Evolutionary conservation across 2,113 vertebrate species (phyloP).

Genomic region (Caranx melampygus): DNA sequence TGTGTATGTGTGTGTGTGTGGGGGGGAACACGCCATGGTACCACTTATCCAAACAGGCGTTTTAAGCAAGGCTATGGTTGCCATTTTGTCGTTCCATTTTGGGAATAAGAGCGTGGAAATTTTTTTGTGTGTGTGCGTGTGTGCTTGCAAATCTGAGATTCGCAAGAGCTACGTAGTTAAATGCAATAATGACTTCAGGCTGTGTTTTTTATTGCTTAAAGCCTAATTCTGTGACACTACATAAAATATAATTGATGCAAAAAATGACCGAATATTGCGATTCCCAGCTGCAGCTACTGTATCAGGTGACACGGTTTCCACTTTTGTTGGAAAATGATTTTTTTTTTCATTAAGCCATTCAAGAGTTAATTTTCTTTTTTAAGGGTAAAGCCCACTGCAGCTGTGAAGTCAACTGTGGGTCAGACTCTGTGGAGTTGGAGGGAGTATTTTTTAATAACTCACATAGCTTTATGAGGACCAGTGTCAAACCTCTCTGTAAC

Average conservation of each 20-base stretch:
- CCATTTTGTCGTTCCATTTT: constrained; percentile 58
- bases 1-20: not conserved
- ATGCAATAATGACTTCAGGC: not conserved
- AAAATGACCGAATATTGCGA: not conserved
- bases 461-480: not conserved
- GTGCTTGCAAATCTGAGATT: constrained; percentile 8
- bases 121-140: not conserved
- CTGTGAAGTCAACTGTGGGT: not conserved
- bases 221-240: not conserved
- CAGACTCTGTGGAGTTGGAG: not conserved
- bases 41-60: constrained; percentile 38
- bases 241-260: not conserved
- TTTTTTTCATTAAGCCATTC: not conserved
- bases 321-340: not conserved
- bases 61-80: constrained; percentile 45
- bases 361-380: not conserved
- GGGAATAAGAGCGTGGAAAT: constrained; percentile 1
- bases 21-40: not conserved
- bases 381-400: not conserved
- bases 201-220: not conserved
- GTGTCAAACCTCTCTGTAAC: not conserved
- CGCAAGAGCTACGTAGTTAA: not conserved
- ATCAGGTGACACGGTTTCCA: not conserved
- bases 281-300: not conserved
- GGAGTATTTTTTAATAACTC: constrained; percentile 29